Conservation (phyloP, 2,797 vertebrate species). For the Ispidina picta region DNA sequence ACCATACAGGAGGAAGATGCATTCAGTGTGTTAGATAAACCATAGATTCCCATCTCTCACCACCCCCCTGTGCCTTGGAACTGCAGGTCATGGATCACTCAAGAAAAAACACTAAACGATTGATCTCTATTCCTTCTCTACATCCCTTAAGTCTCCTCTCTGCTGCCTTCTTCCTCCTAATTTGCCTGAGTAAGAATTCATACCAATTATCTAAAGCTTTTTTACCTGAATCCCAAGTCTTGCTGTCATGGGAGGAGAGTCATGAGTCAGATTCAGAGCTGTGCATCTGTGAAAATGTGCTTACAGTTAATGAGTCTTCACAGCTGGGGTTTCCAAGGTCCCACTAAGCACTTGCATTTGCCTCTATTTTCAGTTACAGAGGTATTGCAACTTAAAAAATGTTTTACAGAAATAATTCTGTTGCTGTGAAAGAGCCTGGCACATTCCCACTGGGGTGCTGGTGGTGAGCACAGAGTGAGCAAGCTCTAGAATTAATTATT, state of each 20-base stretch:
- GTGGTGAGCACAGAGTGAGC: neutral
- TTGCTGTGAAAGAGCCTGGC: conserved; percentile 45
- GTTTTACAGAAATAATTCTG: conserved; percentile 44
- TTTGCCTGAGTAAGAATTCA: neutral
- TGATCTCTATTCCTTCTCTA: neutral
- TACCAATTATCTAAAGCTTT: conserved; percentile 37
- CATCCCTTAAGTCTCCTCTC: neutral
- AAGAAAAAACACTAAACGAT: neutral
- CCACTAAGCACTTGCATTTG: neutral
- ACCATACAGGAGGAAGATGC: neutral
- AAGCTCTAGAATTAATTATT: conserved; percentile 31
- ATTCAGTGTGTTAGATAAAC: neutral
- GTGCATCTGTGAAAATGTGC: conserved; percentile 48
- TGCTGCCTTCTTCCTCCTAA: neutral
- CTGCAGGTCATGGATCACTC: neutral
- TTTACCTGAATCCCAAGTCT: conserved; percentile 31
- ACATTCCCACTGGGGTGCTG: neutral
- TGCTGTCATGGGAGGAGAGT: neutral
- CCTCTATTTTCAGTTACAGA: conserved; percentile 48
- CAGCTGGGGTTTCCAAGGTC: conserved; percentile 62
- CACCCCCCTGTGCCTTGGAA: neutral
- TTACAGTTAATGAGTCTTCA: conserved; percentile 53
- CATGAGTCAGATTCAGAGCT: conserved; percentile 45
- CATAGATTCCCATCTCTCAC: neutral
- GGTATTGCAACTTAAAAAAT: conserved; percentile 31